Evolutionary conservation across 1,140 invertebrate species (phyloP), one percentile per base, ranked within the genome.

Genomic region (Asbolus verrucosus): DNA sequence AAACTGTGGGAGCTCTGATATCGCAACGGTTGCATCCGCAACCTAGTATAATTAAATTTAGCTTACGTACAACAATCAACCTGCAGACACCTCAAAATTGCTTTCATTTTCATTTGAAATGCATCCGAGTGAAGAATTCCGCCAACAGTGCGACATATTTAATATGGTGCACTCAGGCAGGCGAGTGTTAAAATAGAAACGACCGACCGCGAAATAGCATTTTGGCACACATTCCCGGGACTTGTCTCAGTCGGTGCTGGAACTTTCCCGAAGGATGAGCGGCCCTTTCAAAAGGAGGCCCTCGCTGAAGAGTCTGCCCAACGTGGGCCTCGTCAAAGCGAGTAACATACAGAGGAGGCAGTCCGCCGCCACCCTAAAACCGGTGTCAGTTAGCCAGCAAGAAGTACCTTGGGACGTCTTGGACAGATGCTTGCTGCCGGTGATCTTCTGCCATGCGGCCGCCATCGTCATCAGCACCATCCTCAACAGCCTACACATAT

Each of bases 351-450:
- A 74, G 38, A 39, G 77, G 38, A 69, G 77, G 9, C 66, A 73
- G 6, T 79, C 77, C 0, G 73, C 75, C 6, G 72, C 76, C 2
- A 73, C 60, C 6, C 65, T 71, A 6, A 71, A 62, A 19, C 30
- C 24, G 11, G 36, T 19, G 6, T 59, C 63, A 14, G 67, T 69
- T 30, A 27, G 54, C 16, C 69, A 72, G 13, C 75, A 75, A 81
- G 87, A 89, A 76, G 86, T 89, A 60, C 88, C 90, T 67, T 93
- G 91, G 91, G 91, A 92, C 79, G 86, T 92, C 65, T 85, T 91
- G 74, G 91, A 93, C 81, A 84, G 91, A 13, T 90, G 91, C 74
- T 83, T 91, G n/a, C 82, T 92, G 72, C 91, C 91, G 5, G 85
- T 92, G 31, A 84, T 92, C 65, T 89, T 92, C 78, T 92, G 91